A percentile compares a stretch with the other conserved stretches of the same genome.
phyloP scores from a whole-genome alignment of 2,888 invertebrate genomes.

The Apamea crenata region DNA sequence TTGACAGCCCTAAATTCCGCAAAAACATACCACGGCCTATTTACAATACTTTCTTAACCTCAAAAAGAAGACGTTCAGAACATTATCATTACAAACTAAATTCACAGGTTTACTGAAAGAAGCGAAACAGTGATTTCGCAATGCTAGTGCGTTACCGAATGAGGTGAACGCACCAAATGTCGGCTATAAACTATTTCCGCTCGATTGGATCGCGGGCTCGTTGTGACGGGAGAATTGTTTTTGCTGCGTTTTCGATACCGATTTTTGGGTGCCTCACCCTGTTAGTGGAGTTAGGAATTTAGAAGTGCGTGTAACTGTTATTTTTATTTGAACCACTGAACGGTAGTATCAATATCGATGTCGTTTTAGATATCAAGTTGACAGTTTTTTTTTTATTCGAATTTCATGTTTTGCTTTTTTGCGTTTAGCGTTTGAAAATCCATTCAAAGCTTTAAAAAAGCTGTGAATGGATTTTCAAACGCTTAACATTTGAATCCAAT shows the following conservation, averaged over 20 bases:
- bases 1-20: conserved; percentile 6
- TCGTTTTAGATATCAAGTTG: neutral
- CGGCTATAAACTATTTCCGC: conserved; percentile 79
- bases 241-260: conserved; percentile 56
- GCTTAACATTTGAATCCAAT: neutral
- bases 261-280: conserved; percentile 54
- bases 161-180: conserved; percentile 76
- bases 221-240: conserved; percentile 60
- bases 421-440: no score
- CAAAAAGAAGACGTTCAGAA: conserved; percentile 14
- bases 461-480: neutral
- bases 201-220: conserved; percentile 67
- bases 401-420: neutral
- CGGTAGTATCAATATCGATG: neutral
- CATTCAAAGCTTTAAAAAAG: no score
- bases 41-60: conserved; percentile 32
- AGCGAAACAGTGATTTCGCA: conserved; percentile 55
- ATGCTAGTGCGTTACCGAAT: conserved; percentile 63
- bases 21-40: neutral
- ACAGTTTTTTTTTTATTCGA: neutral
- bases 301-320: conserved; percentile 13
- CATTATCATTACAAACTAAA: conserved; percentile 27
- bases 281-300: conserved; percentile 48
- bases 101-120: conserved; percentile 56
- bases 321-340: conserved; percentile 21